phyloP scores from a whole-genome alignment of 2,113 vertebrate genomes.

The Typhlomys cinereus region DNA sequence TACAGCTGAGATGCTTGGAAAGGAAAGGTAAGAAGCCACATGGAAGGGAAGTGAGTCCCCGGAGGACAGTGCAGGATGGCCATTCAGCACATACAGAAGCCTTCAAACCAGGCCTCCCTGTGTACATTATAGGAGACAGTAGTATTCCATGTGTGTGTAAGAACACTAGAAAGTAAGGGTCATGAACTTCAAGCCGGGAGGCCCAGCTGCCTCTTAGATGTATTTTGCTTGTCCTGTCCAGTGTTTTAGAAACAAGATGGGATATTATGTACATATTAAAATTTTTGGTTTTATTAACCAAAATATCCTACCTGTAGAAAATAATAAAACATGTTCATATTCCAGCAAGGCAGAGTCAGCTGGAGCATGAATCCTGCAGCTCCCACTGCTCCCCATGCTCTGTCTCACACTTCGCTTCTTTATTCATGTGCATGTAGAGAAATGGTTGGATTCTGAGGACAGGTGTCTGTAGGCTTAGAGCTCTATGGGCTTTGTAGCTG shows the following conservation, averaged over 20 bases:
- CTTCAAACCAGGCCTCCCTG: not conserved
- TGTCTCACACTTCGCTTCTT: not conserved
- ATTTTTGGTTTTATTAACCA: not conserved
- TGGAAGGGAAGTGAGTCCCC: not conserved
- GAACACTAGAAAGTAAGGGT: not conserved
- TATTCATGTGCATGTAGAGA: not conserved
- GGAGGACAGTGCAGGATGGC: not conserved
- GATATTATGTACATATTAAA: not conserved
- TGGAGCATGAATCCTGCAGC: not conserved
- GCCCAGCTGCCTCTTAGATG: not conserved
- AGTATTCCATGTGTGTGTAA: not conserved
- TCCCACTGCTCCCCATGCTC: too few species aligned
- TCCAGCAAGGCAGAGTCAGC: too few species aligned
- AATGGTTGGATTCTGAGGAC: not conserved
- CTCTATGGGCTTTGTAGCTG: not conserved
- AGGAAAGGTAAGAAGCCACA: not conserved
- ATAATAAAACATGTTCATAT: not conserved
- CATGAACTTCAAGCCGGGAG: not conserved
- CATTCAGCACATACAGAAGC: not conserved
- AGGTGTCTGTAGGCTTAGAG: not conserved
- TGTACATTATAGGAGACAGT: not conserved
- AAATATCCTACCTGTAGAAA: not conserved
- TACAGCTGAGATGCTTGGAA: not conserved
- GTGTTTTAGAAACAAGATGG: not conserved
- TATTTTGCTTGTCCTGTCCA: not conserved